Evolutionary conservation across 2,113 vertebrate genomes (phyloP).

Genomic region (Synchiropus splendidus): DNA sequence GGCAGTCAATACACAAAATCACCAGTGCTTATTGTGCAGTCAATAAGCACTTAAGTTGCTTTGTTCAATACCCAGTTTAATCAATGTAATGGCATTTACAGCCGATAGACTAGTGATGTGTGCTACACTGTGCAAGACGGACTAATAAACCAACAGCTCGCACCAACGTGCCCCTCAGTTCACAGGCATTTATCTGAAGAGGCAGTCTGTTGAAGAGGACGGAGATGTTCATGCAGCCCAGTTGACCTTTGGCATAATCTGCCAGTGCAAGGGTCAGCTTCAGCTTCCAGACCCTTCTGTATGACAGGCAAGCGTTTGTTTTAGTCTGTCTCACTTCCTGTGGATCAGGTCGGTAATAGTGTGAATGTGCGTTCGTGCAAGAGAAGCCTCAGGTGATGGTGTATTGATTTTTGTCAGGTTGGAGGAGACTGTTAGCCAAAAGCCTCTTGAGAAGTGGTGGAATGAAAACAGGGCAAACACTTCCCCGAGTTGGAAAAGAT

Average conservation of each 20-base stretch:
- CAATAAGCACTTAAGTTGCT: conserved; percentile 38
- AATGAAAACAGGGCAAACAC: conserved; percentile 31
- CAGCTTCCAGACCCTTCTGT: conserved; percentile 50
- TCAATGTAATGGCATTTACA: conserved; percentile 36
- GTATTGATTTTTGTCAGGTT: conserved; percentile 67
- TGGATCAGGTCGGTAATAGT: conserved; percentile 8
- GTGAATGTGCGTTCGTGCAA: conserved; percentile 7
- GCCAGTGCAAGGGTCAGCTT: conserved; percentile 30
- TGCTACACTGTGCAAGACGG: background rate
- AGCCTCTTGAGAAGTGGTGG: conserved; percentile 57
- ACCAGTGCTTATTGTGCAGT: conserved; percentile 47
- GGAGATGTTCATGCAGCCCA: conserved; percentile 28
- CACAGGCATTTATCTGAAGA: conserved; percentile 8
- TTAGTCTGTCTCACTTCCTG: conserved; percentile 31
- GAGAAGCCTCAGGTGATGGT: conserved; percentile 49
- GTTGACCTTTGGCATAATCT: conserved; percentile 42
- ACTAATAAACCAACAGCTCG: conserved; percentile 9
- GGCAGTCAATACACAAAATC: conserved; percentile 42
- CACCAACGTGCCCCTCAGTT: background rate
- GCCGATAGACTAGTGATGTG: conserved; percentile 11
- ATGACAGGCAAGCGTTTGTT: conserved; percentile 53
- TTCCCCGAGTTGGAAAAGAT: conserved; percentile 3
- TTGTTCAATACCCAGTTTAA: conserved; percentile 30
- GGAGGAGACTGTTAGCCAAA: conserved; percentile 60
- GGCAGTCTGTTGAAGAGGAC: conserved; percentile 4